Evolutionary conservation across 2,797 vertebrate species (phyloP).

Genomic region (Sebastes vulpes): DNA sequence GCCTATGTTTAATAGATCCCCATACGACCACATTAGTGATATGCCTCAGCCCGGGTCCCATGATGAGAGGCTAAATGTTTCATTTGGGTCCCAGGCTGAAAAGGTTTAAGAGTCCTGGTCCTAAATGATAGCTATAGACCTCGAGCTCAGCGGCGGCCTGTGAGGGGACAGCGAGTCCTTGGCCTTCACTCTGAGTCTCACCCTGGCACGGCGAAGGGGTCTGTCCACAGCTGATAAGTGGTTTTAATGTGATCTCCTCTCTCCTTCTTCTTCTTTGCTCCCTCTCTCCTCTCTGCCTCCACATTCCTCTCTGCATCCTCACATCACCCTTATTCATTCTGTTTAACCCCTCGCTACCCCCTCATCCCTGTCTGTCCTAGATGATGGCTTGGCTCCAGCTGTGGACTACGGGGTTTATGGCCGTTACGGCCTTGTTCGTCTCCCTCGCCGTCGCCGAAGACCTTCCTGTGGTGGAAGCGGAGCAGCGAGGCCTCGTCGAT

Average conservation of each 20-base stretch:
- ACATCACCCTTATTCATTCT: conserved; percentile 11
- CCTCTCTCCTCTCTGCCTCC: conserved; percentile 26
- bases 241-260: conserved; percentile 78
- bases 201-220: conserved; percentile 61
- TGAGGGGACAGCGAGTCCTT: conserved; percentile 65
- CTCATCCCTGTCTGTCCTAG: conserved; percentile 33
- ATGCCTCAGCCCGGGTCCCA: conserved; percentile 66
- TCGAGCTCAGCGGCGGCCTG: conserved; percentile 46
- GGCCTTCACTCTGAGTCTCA: conserved; percentile 71
- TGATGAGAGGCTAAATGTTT: conserved; percentile 74
- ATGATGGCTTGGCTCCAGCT: conserved; percentile 70
- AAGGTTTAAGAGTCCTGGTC: conserved; percentile 77
- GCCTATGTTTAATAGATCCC: conserved; percentile 79
- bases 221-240: conserved; percentile 82
- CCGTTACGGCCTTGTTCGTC: conserved; percentile 32
- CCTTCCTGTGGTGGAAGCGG: conserved; percentile 2
- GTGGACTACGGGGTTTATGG: conserved; percentile 62
- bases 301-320: conserved; percentile 25
- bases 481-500: not conserved
- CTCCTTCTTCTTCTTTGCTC: conserved; percentile 26
- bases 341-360: not conserved
- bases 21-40: conserved; percentile 47
- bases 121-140: conserved; percentile 72
- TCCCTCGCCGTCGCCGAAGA: conserved; percentile 16
- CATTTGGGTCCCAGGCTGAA: conserved; percentile 73